Evolutionary conservation across 64 coral and sea anemone genomes (phyloP), one percentile per base, ranked within the genome.

Genomic region (Pachyseris speciosa): DNA sequence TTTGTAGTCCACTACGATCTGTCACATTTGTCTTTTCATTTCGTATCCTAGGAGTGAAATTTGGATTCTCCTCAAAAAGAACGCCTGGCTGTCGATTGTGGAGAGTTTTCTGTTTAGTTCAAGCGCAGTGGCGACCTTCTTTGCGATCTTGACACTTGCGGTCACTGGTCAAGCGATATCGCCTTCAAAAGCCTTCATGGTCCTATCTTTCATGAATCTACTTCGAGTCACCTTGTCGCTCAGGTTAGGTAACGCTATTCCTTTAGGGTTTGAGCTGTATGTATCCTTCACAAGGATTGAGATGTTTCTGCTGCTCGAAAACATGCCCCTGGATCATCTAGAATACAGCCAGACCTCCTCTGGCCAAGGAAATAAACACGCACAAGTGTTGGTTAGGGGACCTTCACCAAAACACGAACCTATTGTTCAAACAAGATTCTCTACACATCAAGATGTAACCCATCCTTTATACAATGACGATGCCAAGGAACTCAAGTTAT

Each of bases 131-230:
- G 67, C 74, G 1, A 69, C 87, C 0, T 63, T 79, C 3, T 41
- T 90, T 9, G 12, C 87, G 2, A 53, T 90, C 5, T 42, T 78
- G 5, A 20, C 51, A 1, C 69, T 90, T 1, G 30, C 67, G 25
- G 19, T 43, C 12, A 80, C 74, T 9, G 58, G 58, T 33, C 44
- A 80, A n/a, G 36, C 32, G 12, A 16, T 90, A 1, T 50, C 60
- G 3, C 17, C 87, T 44, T 51, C 75, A 7, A 69, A 30, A 10
- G 87, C 78, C 3, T 90, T 90, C 47, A 80, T 78, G 47, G 13
- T 90, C 17, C 44, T 90, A 20, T 57, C 87, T 67, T 37, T 90
- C 8, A 53, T 75, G 55, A 67, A 53, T 6, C 34, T 67, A 10
- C 64, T 78, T 27, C 53, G 50, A 25, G 51, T 38, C 13, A 66